phyloP scores from a whole-genome alignment of 2,888 invertebrate species.

The Orthonychiurus folsomi region DNA sequence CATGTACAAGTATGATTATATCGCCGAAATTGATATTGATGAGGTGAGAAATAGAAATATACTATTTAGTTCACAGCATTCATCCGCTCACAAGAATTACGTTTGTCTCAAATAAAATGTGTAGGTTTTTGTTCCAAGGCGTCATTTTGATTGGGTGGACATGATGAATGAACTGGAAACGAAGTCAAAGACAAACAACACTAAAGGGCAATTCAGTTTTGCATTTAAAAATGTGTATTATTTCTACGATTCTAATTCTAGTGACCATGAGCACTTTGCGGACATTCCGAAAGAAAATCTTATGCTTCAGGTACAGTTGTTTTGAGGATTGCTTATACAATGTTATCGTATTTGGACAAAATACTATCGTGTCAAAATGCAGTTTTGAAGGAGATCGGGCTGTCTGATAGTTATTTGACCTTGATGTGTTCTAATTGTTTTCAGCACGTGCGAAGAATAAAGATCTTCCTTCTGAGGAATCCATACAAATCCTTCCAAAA shows the following conservation, averaged over 20 bases:
- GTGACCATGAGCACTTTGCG: background rate
- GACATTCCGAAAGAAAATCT: background rate
- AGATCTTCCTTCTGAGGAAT: background rate
- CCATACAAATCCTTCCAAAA: background rate
- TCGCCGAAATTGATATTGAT: constrained; percentile 18
- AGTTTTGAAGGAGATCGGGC: too few relatives aligned
- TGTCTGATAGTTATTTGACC: too few relatives aligned
- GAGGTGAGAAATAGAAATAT: constrained; percentile 15
- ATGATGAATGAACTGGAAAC: background rate
- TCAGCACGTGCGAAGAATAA: background rate
- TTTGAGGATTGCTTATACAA: too few relatives aligned
- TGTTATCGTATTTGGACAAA: too few relatives aligned
- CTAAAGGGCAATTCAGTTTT: background rate
- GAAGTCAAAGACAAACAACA: background rate
- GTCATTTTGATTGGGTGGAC: background rate
- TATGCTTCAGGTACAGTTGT: background rate
- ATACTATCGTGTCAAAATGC: background rate
- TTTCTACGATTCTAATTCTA: background rate
- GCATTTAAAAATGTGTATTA: background rate
- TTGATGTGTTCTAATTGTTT: background rate
- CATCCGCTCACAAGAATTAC: background rate
- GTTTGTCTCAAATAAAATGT: background rate
- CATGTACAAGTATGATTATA: constrained; percentile 18
- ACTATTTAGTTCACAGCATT: background rate
- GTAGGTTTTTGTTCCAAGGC: background rate